These are phyloP conservation scores for Rhea americana DNA, from an alignment of 2,113 vertebrate genomes.

Conservation along the genomic window DNA sequence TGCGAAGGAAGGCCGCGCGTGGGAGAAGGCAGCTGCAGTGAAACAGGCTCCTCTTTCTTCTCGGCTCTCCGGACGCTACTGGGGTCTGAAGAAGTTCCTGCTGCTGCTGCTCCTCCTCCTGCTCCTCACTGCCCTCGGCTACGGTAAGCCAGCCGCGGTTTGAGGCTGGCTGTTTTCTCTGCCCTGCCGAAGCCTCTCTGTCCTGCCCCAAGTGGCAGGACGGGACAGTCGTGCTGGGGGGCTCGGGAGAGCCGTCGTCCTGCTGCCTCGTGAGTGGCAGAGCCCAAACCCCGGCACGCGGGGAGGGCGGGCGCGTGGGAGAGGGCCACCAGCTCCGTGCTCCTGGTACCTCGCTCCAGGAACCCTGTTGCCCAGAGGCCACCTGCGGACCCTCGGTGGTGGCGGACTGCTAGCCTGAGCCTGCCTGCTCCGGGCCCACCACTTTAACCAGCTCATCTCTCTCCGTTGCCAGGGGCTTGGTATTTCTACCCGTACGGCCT, in stretches of 20 bases:
- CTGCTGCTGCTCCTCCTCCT: conserved; percentile 72
- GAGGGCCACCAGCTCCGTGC: background rate
- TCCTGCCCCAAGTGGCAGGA: background rate
- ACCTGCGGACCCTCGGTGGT: background rate
- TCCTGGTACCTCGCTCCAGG: background rate
- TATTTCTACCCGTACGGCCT: conserved; percentile 76
- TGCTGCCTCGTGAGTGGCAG: background rate
- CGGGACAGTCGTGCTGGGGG: background rate
- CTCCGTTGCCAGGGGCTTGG: conserved; percentile 70
- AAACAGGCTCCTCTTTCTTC: background rate
- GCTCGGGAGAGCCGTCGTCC: background rate
- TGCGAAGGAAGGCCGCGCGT: background rate
- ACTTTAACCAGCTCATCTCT: background rate
- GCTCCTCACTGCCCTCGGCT: conserved; percentile 64
- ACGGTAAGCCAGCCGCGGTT: conserved; percentile 50
- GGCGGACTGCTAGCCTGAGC: background rate
- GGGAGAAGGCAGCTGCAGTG: background rate
- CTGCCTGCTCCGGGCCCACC: rapidly evolving
- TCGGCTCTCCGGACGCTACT: conserved; percentile 48
- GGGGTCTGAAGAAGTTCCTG: conserved; percentile 64
- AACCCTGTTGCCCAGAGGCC: background rate
- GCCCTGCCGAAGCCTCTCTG: background rate
- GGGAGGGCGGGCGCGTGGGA: background rate
- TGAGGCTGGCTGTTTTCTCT: background rate
- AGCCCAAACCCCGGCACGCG: background rate